These are phyloP conservation scores for Eurytoma californica DNA, from an alignment of 2,888 invertebrate genomes.

Conservation along the genomic window DNA sequence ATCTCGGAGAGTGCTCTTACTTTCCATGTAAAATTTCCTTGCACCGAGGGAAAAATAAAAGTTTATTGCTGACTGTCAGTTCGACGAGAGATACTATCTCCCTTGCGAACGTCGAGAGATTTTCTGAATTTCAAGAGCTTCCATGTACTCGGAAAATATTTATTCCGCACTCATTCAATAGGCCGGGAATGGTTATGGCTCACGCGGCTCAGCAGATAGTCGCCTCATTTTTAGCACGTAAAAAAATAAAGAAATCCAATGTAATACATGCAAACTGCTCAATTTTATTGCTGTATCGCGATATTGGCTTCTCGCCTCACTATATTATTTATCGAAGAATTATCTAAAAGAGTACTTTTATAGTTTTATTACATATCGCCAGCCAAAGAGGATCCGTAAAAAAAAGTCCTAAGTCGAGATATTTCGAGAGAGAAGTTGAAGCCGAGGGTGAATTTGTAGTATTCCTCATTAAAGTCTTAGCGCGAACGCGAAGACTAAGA, in stretches of 20 bases:
- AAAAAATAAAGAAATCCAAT: not conserved
- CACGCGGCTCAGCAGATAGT: not conserved
- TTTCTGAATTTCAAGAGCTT: not conserved
- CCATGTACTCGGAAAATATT: constrained; percentile 11
- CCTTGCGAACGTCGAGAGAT: not conserved
- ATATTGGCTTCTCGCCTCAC: not conserved
- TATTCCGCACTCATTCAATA: constrained; percentile 10
- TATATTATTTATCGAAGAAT: not conserved
- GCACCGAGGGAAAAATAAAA: constrained; percentile 7
- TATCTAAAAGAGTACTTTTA: no score
- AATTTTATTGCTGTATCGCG: constrained; percentile 36
- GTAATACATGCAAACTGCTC: constrained; percentile 54
- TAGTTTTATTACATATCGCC: no score
- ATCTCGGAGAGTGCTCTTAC: not conserved
- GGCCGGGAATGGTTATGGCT: not conserved
- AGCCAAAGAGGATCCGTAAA: not conserved
- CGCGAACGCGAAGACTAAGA: not conserved
- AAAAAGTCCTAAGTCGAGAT: not conserved
- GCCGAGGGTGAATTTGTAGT: constrained; percentile 18
- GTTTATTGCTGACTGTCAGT: not conserved
- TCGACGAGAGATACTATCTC: not conserved
- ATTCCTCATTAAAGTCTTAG: constrained; percentile 54
- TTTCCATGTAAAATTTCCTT: not conserved
- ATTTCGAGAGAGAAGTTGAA: not conserved
- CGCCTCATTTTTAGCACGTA: constrained; percentile 26